These are phyloP conservation scores for Brienomyrus longianalis DNA, from an alignment of 2,113 vertebrate genomes.

Conservation along the genomic window DNA sequence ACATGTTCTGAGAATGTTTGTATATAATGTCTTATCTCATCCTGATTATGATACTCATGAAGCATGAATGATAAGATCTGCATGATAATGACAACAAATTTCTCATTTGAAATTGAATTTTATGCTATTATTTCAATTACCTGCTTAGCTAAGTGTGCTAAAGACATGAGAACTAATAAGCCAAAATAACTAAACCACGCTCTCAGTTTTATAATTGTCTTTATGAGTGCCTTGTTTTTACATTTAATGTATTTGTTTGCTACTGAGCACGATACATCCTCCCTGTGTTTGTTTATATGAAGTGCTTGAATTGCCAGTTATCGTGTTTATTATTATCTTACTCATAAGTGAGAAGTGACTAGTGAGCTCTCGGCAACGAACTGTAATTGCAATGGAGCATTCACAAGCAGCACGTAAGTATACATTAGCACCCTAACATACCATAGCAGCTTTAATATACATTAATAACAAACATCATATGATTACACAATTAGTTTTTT, in stretches of 20 bases:
- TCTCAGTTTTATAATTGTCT: background rate
- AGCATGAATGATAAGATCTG: background rate
- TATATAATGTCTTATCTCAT: too few relatives aligned
- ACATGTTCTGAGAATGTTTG: background rate
- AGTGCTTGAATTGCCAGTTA: background rate
- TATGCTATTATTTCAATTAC: background rate
- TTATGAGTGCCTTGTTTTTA: background rate
- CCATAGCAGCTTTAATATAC: background rate
- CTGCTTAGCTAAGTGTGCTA: background rate
- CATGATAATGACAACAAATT: background rate
- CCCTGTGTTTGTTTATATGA: background rate
- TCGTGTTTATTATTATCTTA: background rate
- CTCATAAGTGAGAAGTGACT: background rate
- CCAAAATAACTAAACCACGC: background rate
- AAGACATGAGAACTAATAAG: background rate
- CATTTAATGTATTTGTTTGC: background rate
- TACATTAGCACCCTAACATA: background rate
- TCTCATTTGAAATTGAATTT: background rate
- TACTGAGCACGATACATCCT: background rate
- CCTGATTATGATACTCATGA: background rate
- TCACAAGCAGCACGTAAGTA: background rate
- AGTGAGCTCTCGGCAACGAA: background rate
- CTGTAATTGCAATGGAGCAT: background rate
- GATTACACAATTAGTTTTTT: background rate
- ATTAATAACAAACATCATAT: background rate